Base-by-base conservation (phyloP, 1,140 invertebrate species). In the Heterodera carotae region DNA sequence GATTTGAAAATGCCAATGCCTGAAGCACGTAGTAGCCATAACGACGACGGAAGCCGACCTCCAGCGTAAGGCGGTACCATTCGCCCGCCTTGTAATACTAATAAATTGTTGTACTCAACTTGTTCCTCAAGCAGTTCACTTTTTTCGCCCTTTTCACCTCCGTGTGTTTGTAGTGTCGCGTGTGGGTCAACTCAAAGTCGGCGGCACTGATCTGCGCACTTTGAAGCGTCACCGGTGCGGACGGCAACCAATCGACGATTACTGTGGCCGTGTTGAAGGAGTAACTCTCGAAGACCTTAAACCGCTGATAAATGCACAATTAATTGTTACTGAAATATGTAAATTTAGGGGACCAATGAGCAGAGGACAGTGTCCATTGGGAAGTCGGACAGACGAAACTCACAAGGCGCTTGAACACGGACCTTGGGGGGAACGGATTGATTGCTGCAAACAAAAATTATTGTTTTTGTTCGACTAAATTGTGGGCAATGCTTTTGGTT, bases 251-350 rank as follows among this genome's bases (percentile, higher is more conserved):
- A 27, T 86, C 84, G 34, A 86, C 76, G 18, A 67, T 84, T 22
- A 88, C 85, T n/a, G 84, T 87, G 22, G 86, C 85, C 4, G 85
- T 88, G 36, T 87, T 87, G 67, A 84, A 87, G 0, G 78, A 81
- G 66, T 87, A 87, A 72, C 81, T 83, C 76, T 87, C 85, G 39
- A 86, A 87, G 3, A 86, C 83, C 78, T 84, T 29, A 53, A 78
- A 82, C n/a, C n/a, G n/a, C n/a, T n/a, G n/a, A n/a, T n/a, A n/a
- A n/a, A n/a, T n/a, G n/a, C n/a, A n/a, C n/a, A n/a, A n/a, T 2
- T 15, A n/a, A 76, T 7, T 6, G 31, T 29, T 22, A 74, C 83
- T 36, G 22, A 10, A 12, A 12, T 68, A n/a, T 22, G 8, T 33
- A 25, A 39, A 25, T 29, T 85, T 79, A 2, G 73, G 81, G 43